Evolutionary conservation across 2,113 vertebrate genomes (phyloP).

Genomic region (Eubucco bourcierii): DNA sequence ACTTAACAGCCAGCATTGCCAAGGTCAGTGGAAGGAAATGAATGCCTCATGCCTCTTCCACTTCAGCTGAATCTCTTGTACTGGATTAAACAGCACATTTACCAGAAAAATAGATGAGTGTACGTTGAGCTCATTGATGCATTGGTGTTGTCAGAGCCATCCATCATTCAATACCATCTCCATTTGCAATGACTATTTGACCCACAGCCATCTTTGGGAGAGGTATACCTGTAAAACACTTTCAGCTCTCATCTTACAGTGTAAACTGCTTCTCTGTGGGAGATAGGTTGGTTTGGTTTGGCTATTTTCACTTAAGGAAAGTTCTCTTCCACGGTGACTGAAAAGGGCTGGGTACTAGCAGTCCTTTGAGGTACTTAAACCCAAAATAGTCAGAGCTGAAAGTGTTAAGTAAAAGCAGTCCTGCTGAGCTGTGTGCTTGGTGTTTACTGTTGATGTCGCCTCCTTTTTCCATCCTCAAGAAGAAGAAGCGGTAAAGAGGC

Average conservation of each 20-base stretch:
- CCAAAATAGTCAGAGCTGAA: constrained; percentile 63
- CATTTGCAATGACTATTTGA: constrained; percentile 44
- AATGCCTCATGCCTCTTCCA: neutral
- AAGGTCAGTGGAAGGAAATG: neutral
- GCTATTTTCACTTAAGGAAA: neutral
- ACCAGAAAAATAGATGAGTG: constrained; percentile 22
- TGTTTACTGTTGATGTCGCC: constrained; percentile 88
- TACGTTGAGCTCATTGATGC: constrained; percentile 31
- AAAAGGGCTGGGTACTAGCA: neutral
- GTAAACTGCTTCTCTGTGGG: neutral
- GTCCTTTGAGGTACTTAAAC: neutral
- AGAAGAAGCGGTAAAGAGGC: constrained; percentile 84
- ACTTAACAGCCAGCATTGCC: neutral
- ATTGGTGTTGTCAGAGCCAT: constrained; percentile 54
- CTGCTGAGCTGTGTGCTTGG: constrained; percentile 45
- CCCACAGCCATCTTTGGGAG: constrained; percentile 60
- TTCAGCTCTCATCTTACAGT: constrained; percentile 77
- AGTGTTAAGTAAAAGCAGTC: constrained; percentile 54
- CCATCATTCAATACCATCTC: constrained; percentile 46
- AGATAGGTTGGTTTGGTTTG: neutral
- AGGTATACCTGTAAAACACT: constrained; percentile 75
- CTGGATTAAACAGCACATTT: constrained; percentile 69
- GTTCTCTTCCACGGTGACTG: neutral
- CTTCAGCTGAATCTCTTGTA: constrained; percentile 22
- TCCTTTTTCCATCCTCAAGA: constrained; percentile 83